phyloP scores from a whole-genome alignment of 2,113 vertebrate genomes.

The Oreotrochilus melanogaster region DNA sequence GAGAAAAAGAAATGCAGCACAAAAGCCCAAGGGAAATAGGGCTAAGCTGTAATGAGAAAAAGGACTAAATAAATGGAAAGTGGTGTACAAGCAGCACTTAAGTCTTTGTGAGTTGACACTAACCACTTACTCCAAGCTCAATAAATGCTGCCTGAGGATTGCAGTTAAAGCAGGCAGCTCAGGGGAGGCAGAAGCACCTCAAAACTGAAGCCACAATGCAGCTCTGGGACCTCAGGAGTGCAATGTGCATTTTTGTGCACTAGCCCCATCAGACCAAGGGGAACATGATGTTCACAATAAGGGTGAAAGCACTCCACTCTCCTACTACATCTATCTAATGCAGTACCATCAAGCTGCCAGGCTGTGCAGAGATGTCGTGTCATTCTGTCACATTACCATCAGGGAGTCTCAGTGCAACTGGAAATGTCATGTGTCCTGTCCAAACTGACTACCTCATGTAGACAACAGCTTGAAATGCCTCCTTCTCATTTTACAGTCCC shows the following conservation, averaged over 20 bases:
- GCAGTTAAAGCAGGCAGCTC: conserved; percentile 27
- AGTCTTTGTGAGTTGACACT: conserved; percentile 37
- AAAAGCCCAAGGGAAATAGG: background rate
- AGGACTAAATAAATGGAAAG: conserved; percentile 51
- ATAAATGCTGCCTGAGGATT: conserved; percentile 29
- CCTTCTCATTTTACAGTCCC: background rate
- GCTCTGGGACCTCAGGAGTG: background rate
- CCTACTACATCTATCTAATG: background rate
- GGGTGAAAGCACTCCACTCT: background rate
- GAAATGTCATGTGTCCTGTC: background rate
- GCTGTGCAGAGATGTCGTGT: background rate
- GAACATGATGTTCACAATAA: background rate
- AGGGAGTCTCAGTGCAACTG: background rate
- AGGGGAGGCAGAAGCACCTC: background rate
- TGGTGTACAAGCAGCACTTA: background rate
- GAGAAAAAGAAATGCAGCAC: background rate
- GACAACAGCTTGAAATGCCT: background rate
- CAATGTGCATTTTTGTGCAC: background rate
- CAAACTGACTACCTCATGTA: background rate
- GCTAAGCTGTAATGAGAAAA: conserved; percentile 17
- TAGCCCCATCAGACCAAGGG: background rate
- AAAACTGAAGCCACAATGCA: background rate
- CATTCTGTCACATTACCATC: background rate
- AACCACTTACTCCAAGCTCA: conserved; percentile 25
- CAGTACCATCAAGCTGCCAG: background rate